Evolutionary conservation across 2,113 vertebrate species (phyloP).

Genomic region (Sclerurus mexicanus): DNA sequence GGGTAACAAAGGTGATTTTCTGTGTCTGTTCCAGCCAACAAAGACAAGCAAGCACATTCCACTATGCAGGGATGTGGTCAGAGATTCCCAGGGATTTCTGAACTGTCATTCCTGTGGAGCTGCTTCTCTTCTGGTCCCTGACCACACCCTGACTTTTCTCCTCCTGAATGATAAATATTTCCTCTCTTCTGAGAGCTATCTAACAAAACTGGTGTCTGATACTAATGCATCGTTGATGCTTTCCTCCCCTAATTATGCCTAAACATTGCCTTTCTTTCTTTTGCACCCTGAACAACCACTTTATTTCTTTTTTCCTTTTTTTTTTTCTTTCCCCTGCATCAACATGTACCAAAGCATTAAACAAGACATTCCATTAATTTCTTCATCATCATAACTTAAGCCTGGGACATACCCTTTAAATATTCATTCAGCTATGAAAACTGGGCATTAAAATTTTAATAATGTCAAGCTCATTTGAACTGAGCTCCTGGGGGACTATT

Average conservation of each 20-base stretch:
- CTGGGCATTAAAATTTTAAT: slow-evolving; percentile 89
- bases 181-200: neutral
- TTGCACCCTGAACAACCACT: neutral
- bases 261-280: slow-evolving; percentile 23
- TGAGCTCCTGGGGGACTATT: slow-evolving; percentile 82
- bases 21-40: neutral
- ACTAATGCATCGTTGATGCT: neutral
- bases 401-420: slow-evolving; percentile 85
- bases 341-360: slow-evolving; percentile 82
- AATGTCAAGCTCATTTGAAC: slow-evolving; percentile 89
- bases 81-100: neutral
- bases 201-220: neutral
- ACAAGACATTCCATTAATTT: slow-evolving; percentile 88
- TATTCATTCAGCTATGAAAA: slow-evolving; percentile 90
- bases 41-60: neutral
- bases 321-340: slow-evolving; percentile 27
- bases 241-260: slow-evolving; percentile 35
- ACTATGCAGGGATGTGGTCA: neutral
- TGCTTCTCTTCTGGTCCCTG: neutral
- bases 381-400: slow-evolving; percentile 86
- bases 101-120: neutral
- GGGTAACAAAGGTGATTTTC: slow-evolving; percentile 28
- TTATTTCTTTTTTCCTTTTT: neutral
- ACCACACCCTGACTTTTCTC: neutral
- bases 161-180: neutral